Percentiles rank a stretch among this genome's conserved stretches.
Evolutionary conservation across 2,797 vertebrate genomes (phyloP).

Genomic region (Poecilia picta): DNA sequence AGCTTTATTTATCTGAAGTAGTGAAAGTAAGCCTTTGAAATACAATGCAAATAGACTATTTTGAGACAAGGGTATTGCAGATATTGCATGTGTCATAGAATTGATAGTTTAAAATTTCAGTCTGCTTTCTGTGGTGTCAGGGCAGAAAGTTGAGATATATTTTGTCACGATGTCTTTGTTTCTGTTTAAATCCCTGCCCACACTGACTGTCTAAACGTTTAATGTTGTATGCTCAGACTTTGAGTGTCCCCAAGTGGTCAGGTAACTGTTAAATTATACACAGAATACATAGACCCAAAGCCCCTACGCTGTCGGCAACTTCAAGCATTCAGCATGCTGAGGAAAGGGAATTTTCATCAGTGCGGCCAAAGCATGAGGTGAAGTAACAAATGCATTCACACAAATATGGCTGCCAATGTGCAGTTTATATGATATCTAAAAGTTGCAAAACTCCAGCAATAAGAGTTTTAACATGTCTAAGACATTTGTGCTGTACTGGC

Average conservation of each 20-base stretch:
- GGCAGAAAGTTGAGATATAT: background rate
- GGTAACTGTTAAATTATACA: background rate
- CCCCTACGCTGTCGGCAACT: background rate
- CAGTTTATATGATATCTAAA: background rate
- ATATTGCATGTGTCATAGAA: background rate
- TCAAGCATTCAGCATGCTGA: background rate
- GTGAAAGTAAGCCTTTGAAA: background rate
- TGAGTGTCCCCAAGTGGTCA: background rate
- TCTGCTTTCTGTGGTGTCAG: background rate
- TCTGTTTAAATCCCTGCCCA: background rate
- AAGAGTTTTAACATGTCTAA: background rate
- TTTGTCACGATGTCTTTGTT: background rate
- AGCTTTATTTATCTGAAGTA: background rate
- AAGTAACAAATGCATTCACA: background rate
- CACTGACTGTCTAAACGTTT: background rate
- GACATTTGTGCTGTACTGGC: background rate
- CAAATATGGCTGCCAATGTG: background rate
- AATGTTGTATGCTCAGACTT: background rate
- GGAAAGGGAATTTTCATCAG: background rate
- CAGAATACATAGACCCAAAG: background rate
- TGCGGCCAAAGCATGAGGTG: background rate
- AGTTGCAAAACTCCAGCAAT: background rate
- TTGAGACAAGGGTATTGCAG: background rate
- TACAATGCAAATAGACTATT: background rate
- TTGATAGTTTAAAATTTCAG: background rate